Conservation (phyloP, 2,797 vertebrate species). For the Leptoclinus maculatus region DNA sequence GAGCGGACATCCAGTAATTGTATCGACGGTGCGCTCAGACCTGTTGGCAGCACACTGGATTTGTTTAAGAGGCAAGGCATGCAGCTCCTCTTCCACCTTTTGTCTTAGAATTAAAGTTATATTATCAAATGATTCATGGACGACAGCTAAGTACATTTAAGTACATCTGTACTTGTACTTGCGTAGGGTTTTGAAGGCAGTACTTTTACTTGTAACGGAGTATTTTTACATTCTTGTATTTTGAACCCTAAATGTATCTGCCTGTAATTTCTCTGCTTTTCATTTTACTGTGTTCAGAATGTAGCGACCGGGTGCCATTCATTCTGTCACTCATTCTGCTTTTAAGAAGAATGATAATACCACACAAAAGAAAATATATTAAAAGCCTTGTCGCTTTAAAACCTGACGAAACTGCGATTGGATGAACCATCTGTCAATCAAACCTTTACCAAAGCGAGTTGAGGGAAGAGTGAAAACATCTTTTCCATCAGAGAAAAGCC, state of each 20-base stretch:
- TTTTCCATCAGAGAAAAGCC: too few species aligned
- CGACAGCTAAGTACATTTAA: background rate
- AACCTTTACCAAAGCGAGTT: too few species aligned
- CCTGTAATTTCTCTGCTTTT: background rate
- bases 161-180: background rate
- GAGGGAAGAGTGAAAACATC: too few species aligned
- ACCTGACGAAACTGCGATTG: background rate
- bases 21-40: conserved; percentile 26
- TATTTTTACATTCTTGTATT: background rate
- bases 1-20: conserved; percentile 53
- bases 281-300: background rate
- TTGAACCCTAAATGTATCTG: too few species aligned
- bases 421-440: too few species aligned
- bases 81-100: background rate
- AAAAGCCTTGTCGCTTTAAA: background rate
- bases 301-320: background rate
- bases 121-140: background rate
- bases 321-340: too few species aligned
- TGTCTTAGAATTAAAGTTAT: conserved; percentile 9
- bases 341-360: background rate
- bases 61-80: conserved; percentile 20
- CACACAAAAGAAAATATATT: fast-evolving
- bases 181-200: background rate
- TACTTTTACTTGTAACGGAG: background rate
- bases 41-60: conserved; percentile 45